These are phyloP conservation scores for Melieria crassipennis DNA, from an alignment of 2,888 invertebrate genomes.

Conservation along the genomic window DNA sequence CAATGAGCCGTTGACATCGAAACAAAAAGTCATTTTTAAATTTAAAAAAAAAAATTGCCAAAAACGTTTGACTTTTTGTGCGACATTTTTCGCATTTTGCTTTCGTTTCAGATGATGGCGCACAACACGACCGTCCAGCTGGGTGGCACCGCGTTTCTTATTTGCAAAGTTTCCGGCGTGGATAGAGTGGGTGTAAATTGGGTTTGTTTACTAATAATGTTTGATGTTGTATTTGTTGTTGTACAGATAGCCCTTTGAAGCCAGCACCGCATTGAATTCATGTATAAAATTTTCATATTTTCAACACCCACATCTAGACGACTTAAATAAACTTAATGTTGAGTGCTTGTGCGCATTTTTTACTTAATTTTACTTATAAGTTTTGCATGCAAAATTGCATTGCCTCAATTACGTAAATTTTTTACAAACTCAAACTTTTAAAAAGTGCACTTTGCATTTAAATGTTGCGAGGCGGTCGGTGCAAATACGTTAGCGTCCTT, in stretches of 20 bases:
- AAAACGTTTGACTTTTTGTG: not conserved
- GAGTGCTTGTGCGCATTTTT: no score
- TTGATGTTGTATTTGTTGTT: slow-evolving; percentile 12
- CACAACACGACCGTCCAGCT: slow-evolving; percentile 67
- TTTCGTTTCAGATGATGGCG: slow-evolving; percentile 65
- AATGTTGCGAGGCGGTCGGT: no score
- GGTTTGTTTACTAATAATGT: slow-evolving; percentile 59
- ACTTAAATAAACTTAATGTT: no score
- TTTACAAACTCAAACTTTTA: no score
- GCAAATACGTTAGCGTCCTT: no score
- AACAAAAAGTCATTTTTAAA: not conserved
- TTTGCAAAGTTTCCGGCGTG: slow-evolving; percentile 67
- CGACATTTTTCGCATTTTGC: slow-evolving; percentile 13
- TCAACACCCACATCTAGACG: no score
- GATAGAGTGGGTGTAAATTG: slow-evolving; percentile 68
- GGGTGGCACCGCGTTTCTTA: slow-evolving; percentile 66
- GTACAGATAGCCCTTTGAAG: not conserved
- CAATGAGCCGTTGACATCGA: no score
- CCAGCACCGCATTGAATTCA: not conserved
- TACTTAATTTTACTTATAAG: no score
- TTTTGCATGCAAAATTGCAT: no score
- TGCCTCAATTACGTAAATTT: no score
- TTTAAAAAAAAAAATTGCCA: not conserved
- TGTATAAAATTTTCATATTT: no score
- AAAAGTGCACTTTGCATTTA: no score